Conservation (phyloP, 2,888 invertebrate species). For the Pyrrhia umbra region DNA sequence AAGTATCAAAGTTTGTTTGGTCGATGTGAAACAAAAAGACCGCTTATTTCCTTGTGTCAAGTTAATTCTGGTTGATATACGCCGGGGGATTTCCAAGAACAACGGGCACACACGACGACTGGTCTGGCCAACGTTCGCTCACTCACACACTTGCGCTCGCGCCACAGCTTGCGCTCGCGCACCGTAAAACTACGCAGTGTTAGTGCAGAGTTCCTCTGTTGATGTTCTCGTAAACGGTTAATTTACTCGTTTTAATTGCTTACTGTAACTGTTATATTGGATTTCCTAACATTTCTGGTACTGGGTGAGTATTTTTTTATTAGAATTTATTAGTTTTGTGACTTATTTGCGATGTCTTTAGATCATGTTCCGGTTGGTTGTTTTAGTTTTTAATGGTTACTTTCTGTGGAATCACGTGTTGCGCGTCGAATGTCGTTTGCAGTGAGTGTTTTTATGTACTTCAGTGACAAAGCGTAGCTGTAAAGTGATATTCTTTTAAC, state of each 20-base stretch:
- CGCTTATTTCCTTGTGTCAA: constrained; percentile 55
- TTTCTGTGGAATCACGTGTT: constrained; percentile 40
- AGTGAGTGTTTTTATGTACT: constrained; percentile 28
- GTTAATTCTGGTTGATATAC: constrained; percentile 35
- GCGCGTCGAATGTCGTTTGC: constrained; percentile 26
- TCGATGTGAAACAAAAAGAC: constrained; percentile 19
- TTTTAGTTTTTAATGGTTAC: constrained; percentile 21
- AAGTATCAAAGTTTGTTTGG: background rate
- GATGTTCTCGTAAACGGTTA: constrained; percentile 17
- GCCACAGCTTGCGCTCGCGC: constrained; percentile 43
- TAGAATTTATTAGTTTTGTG: background rate
- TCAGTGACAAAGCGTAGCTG: background rate
- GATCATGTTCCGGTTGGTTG: constrained; percentile 2
- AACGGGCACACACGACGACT: constrained; percentile 61
- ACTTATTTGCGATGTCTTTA: background rate
- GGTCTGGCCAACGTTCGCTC: constrained; percentile 25
- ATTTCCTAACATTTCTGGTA: constrained; percentile 18
- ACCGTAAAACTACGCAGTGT: constrained; percentile 45
- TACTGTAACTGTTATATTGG: constrained; percentile 37
- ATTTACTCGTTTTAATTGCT: constrained; percentile 13
- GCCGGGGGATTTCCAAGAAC: constrained; percentile 69
- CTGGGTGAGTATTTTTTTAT: constrained; percentile 36
- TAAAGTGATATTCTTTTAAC: constrained; percentile 7
- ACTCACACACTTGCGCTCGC: constrained; percentile 42
- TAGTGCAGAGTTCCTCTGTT: constrained; percentile 25